Base-by-base conservation (phyloP, 2,113 vertebrate species). In the Cricetomys ansorgei region DNA sequence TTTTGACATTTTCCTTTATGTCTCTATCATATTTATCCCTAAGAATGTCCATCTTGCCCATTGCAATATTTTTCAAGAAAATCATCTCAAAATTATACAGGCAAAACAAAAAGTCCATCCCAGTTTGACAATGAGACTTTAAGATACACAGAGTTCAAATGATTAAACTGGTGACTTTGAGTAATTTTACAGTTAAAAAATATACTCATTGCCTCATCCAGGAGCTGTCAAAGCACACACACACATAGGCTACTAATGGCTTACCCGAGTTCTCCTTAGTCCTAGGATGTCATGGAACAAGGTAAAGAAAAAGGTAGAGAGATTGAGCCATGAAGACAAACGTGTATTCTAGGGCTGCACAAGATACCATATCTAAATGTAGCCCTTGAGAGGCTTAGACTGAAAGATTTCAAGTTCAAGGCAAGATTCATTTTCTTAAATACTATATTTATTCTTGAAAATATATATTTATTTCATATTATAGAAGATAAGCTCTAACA, bases 1-100 rank as follows among this genome's bases (percentile, higher is more conserved):
- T 96, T 96, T 53, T 90, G 64, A 69, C 19, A 65, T 72, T 80
- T 92, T 72, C n/a, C 57, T 93, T 75, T 72, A 40, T 59, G 86
- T 23, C 2, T 83, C 25, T 95, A 21, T 75, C 27, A 59, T 84
- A 62, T 76, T 34, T 3, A 19, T 40, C 53, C 79, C 73, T 48
- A 31, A 90, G 85, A 92, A 81, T 37, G 43, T 23, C 29, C 73
- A 40, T 81, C 43, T 80, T 88, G 72, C 17, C 15, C 43, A 83
- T 73, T 25, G 45, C 1, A 55, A 0, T 85, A 65, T 45, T 48
- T 96, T 89, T 89, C 31, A 70, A 45, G 83, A 90, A 70, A 75
- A 62, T 65, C 77, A 25, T 84, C 53, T 89, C 40, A 77, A 57
- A 84, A 88, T 59, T 40, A 25, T 43, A 50, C 7, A 65, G 34